Evolutionary conservation across 2,888 invertebrate species (phyloP).

Genomic region (Mayetiola destructor): DNA sequence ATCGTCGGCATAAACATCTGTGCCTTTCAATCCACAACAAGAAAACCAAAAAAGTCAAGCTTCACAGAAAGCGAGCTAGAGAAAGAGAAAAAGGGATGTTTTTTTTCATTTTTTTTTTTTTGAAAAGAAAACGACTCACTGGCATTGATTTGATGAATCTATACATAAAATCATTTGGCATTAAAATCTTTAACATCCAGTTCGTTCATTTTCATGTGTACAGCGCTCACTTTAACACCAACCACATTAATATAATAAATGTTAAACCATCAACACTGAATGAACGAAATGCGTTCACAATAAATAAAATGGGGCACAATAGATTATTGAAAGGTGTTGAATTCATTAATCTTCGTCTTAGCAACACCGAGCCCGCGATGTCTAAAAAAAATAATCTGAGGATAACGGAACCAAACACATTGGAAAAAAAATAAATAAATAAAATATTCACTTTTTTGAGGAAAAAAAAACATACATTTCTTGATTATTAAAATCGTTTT

Average conservation of each 20-base stretch:
- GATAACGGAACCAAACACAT: too few relatives aligned
- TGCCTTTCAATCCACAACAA: background rate
- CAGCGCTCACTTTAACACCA: background rate
- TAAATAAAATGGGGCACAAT: too few relatives aligned
- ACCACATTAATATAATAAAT: background rate
- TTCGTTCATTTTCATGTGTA: background rate
- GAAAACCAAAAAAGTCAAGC: background rate
- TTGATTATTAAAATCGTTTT: too few relatives aligned
- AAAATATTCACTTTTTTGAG: too few relatives aligned
- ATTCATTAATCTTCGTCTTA: conserved; percentile 13
- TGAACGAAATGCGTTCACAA: too few relatives aligned
- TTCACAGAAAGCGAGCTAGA: background rate
- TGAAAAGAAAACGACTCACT: background rate
- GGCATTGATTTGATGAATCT: background rate
- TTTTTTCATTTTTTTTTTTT: too few relatives aligned
- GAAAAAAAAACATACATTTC: too few relatives aligned
- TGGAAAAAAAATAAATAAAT: too few relatives aligned
- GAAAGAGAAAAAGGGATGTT: background rate
- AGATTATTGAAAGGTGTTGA: conserved; percentile 1
- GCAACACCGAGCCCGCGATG: too few relatives aligned
- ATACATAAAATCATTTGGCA: background rate
- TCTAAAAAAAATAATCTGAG: too few relatives aligned
- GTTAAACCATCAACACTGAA: background rate
- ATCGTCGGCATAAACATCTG: conserved; percentile 3
- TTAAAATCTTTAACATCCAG: background rate